These are phyloP conservation scores for Spicauda simplicius DNA, from an alignment of 2,888 invertebrate species.

Conservation along the genomic window DNA sequence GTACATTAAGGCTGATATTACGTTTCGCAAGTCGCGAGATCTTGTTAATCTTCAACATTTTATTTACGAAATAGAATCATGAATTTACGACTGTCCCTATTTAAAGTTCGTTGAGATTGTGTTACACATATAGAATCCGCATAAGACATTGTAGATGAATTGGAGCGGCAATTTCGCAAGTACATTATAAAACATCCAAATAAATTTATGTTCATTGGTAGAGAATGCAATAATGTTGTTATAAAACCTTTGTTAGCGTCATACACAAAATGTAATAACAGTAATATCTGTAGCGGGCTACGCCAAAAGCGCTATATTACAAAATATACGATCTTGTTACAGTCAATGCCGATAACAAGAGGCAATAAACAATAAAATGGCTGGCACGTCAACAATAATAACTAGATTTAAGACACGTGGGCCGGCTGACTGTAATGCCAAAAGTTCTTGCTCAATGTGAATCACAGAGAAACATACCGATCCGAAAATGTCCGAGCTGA, in stretches of 20 bases:
- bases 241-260: constrained; percentile 30
- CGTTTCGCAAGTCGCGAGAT: constrained; percentile 4
- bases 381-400: constrained; percentile 54
- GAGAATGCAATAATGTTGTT: constrained; percentile 24
- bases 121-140: too few species aligned
- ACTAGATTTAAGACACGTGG: constrained; percentile 55
- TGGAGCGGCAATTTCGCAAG: background rate
- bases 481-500: constrained; percentile 6
- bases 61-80: background rate
- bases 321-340: constrained; percentile 49
- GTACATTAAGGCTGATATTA: constrained; percentile 5
- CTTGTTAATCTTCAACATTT: background rate
- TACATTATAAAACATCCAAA: constrained; percentile 14
- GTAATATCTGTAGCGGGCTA: constrained; percentile 24
- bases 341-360: constrained; percentile 50
- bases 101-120: background rate
- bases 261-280: constrained; percentile 26
- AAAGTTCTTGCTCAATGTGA: constrained; percentile 52
- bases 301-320: constrained; percentile 41
- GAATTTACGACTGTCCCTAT: background rate
- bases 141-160: constrained; percentile 4
- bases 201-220: constrained; percentile 7
- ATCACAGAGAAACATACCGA: constrained; percentile 38
- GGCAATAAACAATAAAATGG: constrained; percentile 59
- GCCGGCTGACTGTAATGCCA: constrained; percentile 52